These are phyloP conservation scores for Lithobates pipiens DNA, from an alignment of 2,797 vertebrate species.

Conservation along the genomic window DNA sequence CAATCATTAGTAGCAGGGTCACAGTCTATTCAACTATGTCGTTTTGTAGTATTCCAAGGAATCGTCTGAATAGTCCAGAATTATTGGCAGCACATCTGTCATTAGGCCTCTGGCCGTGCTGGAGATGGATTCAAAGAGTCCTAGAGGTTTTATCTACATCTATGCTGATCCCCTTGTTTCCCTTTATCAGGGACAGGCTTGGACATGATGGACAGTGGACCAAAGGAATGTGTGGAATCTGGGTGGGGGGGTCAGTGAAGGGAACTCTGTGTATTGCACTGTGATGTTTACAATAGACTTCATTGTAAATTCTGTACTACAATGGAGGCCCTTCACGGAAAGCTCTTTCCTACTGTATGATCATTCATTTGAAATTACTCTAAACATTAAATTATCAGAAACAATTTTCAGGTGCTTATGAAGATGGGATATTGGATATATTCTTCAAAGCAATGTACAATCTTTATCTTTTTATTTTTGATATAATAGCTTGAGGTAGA, in stretches of 20 bases:
- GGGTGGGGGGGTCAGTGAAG: conserved; percentile 16
- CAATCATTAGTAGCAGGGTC: too few species aligned
- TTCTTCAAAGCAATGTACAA: too few species aligned
- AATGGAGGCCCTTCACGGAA: neutral
- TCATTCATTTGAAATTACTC: neutral
- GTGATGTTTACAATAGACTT: conserved; percentile 23
- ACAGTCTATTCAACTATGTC: too few species aligned
- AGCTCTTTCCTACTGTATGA: neutral
- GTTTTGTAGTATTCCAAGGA: too few species aligned
- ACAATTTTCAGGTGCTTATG: too few species aligned
- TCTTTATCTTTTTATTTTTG: too few species aligned
- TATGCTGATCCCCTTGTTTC: neutral
- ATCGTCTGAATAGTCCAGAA: too few species aligned
- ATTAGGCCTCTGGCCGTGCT: neutral
- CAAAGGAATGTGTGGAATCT: conserved; percentile 47
- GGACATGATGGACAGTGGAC: conserved; percentile 28
- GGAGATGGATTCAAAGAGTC: neutral
- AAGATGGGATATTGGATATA: too few species aligned
- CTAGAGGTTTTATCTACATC: neutral
- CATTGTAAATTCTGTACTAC: neutral
- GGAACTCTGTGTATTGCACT: neutral
- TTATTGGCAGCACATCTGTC: too few species aligned
- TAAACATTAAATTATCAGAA: neutral
- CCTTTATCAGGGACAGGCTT: conserved; percentile 15
- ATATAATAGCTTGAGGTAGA: too few species aligned